Percentiles rank a stretch among this genome's conserved stretches.
These are phyloP conservation scores for Poecilia wingei DNA, from an alignment of 2,797 vertebrate genomes.

Conservation along the genomic window DNA sequence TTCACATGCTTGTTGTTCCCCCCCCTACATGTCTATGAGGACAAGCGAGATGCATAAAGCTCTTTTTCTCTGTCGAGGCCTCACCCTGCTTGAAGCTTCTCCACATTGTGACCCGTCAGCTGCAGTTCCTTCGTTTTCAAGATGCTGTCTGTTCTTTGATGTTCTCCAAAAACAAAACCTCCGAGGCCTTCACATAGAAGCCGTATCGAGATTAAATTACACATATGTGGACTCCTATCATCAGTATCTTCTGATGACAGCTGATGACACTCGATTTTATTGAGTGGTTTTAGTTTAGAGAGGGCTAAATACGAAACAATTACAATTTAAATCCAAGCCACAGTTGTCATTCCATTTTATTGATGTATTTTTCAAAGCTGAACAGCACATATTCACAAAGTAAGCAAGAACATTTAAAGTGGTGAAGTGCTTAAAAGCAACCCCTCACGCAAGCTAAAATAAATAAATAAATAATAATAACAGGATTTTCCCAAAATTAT, in stretches of 20 bases:
- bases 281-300: neutral
- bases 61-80: neutral
- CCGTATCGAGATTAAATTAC: neutral
- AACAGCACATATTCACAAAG: neutral
- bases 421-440: neutral
- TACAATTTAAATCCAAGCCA: neutral
- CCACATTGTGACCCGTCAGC: neutral
- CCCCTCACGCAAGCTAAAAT: neutral
- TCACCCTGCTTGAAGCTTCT: neutral
- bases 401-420: neutral
- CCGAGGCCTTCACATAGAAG: neutral
- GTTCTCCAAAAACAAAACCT: neutral
- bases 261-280: neutral
- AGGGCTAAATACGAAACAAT: neutral
- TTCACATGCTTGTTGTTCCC: neutral
- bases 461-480: neutral
- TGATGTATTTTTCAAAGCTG: neutral
- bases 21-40: neutral
- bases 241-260: neutral
- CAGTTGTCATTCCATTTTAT: neutral
- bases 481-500: slow-evolving; percentile 14
- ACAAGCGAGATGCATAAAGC: neutral
- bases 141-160: neutral
- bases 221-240: neutral
- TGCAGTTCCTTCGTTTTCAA: neutral